These are phyloP conservation scores for Yponomeuta cagnagella DNA, from an alignment of 2,888 invertebrate genomes.

Conservation along the genomic window DNA sequence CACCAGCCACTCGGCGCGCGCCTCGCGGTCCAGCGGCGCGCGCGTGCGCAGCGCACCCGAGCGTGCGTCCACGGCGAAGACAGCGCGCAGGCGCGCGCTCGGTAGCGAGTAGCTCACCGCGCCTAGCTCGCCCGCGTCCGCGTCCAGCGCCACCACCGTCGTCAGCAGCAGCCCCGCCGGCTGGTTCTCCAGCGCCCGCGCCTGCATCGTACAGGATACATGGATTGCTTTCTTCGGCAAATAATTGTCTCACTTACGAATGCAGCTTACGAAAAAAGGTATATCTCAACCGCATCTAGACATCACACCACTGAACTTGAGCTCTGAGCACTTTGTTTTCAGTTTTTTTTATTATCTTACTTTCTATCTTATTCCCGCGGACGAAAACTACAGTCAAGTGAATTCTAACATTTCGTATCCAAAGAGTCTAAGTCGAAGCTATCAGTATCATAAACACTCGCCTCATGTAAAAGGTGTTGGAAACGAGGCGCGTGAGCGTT, in stretches of 20 bases:
- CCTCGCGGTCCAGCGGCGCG: slow-evolving; percentile 83
- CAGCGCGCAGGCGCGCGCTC: slow-evolving; percentile 79
- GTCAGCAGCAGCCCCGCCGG: slow-evolving; percentile 92
- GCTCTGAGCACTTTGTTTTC: too few relatives aligned
- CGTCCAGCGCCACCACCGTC: slow-evolving; percentile 86
- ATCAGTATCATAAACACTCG: slow-evolving; percentile 86
- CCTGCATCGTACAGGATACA: slow-evolving; percentile 53
- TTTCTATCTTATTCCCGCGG: too few relatives aligned
- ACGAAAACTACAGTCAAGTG: too few relatives aligned
- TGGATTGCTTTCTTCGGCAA: too few relatives aligned
- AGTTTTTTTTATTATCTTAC: too few relatives aligned
- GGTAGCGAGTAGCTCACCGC: slow-evolving; percentile 86
- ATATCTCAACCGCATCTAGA: too few relatives aligned
- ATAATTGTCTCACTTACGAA: too few relatives aligned
- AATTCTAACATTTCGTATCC: too few relatives aligned
- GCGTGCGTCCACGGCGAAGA: slow-evolving; percentile 87
- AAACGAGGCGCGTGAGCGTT: slow-evolving; percentile 89
- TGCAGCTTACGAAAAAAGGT: too few relatives aligned
- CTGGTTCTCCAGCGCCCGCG: slow-evolving; percentile 91
- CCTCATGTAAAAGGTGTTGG: slow-evolving; percentile 84
- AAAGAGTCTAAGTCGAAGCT: too few relatives aligned
- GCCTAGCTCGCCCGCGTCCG: slow-evolving; percentile 90
- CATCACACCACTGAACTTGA: too few relatives aligned
- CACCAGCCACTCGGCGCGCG: slow-evolving; percentile 87
- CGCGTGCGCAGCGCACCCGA: slow-evolving; percentile 94